Percentiles rank a stretch among this genome's conserved stretches.
phyloP scores from a whole-genome alignment of 2,797 vertebrate genomes.

The Sarcoramphus papa region DNA sequence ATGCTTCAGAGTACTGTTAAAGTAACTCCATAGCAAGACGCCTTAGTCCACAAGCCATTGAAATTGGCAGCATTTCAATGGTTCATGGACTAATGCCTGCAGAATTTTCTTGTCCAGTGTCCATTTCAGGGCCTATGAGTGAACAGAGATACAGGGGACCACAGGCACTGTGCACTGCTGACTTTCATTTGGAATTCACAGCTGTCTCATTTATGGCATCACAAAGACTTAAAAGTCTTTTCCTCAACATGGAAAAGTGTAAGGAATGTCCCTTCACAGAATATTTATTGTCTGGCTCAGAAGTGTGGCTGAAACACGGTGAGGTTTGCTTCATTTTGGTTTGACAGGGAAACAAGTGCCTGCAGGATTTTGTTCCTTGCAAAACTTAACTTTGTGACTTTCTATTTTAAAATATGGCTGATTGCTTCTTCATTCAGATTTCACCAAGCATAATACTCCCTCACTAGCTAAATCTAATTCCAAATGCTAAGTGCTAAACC shows the following conservation, averaged over 20 bases:
- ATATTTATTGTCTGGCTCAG: neutral
- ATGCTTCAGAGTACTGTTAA: neutral
- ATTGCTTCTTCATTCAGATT: neutral
- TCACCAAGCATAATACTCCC: neutral
- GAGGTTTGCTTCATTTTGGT: neutral
- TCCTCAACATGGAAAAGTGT: neutral
- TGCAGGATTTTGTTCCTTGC: neutral
- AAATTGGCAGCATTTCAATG: neutral
- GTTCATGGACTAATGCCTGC: neutral
- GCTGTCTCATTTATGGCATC: neutral
- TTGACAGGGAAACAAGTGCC: neutral
- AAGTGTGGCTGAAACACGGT: neutral
- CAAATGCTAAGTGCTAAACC: neutral
- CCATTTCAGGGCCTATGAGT: neutral
- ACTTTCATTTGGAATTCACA: neutral
- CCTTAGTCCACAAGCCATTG: neutral
- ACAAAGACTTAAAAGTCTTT: neutral
- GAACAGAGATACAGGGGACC: neutral
- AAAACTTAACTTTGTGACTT: neutral
- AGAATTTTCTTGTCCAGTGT: neutral
- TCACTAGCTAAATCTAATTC: conserved; percentile 17
- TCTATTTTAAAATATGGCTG: neutral
- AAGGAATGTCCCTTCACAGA: neutral
- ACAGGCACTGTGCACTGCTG: neutral
- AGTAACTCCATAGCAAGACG: neutral